Base-by-base conservation (phyloP, 2,888 invertebrate species). In the Saturnia japonica region DNA sequence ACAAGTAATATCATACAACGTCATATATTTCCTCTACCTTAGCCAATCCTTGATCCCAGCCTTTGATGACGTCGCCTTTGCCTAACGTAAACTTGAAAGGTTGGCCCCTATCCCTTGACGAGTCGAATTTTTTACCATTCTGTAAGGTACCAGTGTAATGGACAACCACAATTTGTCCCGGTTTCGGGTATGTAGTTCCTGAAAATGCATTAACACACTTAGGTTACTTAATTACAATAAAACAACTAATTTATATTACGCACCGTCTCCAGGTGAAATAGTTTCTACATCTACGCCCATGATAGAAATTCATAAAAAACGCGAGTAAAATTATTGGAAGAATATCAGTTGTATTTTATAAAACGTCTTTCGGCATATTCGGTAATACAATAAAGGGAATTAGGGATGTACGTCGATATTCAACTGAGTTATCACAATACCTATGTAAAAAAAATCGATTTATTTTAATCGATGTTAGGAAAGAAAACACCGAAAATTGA, bases 71-170 rank as follows among this genome's bases (percentile, higher is more conserved):
- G 91, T 99, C 98, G 43, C 99, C 99, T 87, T 96, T 96, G 68
- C 99, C 99, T 80, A 99, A 96, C 77, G 96, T 97, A 91, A 99
- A 99, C 88, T 97, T 97, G 92, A 99, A 99, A 7, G 99, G 99
- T 80, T 96, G 96, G 40, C 97, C 98, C 80, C 99, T 96, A 87
- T 99, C 99, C 77, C 99, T 96, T 12, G 99, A 99, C 0, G 99
- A 99, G 91, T 99, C 99, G 82, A 99, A 99, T 90, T 98, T 98
- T 78, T 95, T 96, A 14, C 99, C 99, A 94, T 98, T 96, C 82
- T 95, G 93, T 79, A 99, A 94, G 0, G 98, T 99, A 75, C 99
- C 98, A 75, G 98, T 99, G 89, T 99, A 99, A 89, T 99, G 99
- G 64, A 99, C 99, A 34, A 97, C 96, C 14, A 99, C 99, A 62